Base-by-base conservation (phyloP, 2,113 vertebrate species). In the Phaethon lepturus region DNA sequence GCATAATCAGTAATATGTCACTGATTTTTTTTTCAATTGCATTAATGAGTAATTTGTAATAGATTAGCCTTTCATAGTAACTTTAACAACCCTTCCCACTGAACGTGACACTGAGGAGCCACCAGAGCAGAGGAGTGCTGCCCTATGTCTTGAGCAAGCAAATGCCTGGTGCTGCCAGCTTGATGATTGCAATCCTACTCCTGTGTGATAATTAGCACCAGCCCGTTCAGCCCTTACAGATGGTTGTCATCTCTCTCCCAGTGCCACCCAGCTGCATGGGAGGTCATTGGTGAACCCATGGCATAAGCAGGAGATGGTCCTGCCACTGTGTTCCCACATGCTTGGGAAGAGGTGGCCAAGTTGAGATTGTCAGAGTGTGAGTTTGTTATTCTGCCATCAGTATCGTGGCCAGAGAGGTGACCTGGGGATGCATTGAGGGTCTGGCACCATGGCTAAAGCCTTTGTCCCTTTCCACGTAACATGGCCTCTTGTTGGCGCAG, bases 21-120 rank as follows among this genome's bases (percentile, higher is more conserved):
- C 93, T 60, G 73, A 93, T 90, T 93, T 94, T 84, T 90, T 93
- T 94, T 84, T 74, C 52, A 29, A 29, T 72, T 91, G 42, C 45
- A 52, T 95, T 91, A 88, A 80, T 85, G 63, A 94, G 80, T 79
- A 69, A 73, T 96, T 93, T 91, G 89, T 96, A 97, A 96, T 90
- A 56, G 80, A 85, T 96, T 71, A 97, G 42, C 22, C 81, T 93
- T 97, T 91, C 31, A 1, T 22, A 88, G 77, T 87, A 59, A 90
- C 71, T 90, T 67, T 71, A 90, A 83, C 59, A 38, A 28, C 74
- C 42, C 52, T 88, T 91, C 89, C 33, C 63, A 12, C 42, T 23
- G 53, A 93, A 47, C 0, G 0, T 38, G 62, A 60, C n/a, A 8
- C 58, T 66, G 42, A 23, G 74, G 23, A 94, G 35, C 56, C 71